These are phyloP conservation scores for Carassius carassius DNA, from an alignment of 2,113 vertebrate genomes.

Conservation along the genomic window DNA sequence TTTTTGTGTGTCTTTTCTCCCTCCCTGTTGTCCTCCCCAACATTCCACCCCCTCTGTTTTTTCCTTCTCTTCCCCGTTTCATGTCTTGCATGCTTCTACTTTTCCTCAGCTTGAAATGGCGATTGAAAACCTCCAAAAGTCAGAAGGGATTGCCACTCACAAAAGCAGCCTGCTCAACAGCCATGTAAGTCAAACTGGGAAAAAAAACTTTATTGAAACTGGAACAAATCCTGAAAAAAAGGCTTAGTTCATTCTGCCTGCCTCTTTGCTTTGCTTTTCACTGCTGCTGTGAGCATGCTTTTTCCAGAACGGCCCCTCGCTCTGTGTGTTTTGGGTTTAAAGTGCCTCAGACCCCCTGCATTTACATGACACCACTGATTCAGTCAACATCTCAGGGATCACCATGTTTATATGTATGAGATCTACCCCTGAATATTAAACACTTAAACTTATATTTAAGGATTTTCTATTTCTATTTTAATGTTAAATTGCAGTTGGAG, in stretches of 20 bases:
- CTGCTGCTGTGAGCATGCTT: constrained; percentile 46
- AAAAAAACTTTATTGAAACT: constrained; percentile 65
- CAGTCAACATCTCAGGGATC: not conserved
- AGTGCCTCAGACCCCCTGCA: not conserved
- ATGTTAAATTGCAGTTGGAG: not conserved
- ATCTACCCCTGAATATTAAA: not conserved
- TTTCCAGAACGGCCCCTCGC: constrained; percentile 24
- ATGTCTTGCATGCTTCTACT: constrained; percentile 76
- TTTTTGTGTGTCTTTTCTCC: constrained; percentile 56
- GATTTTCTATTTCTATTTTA: not conserved
- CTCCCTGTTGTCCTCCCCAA: constrained; percentile 60
- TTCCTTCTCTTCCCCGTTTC: constrained; percentile 50
- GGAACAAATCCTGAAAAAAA: constrained; percentile 49
- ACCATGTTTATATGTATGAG: not conserved
- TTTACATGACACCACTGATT: constrained; percentile 13
- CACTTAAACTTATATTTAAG: not conserved
- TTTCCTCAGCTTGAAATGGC: constrained; percentile 95
- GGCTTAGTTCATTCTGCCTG: constrained; percentile 49
- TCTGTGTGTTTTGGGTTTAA: constrained; percentile 13
- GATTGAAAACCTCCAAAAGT: constrained; percentile 99
- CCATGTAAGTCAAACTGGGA: constrained; percentile 91
- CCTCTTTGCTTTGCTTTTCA: constrained; percentile 53
- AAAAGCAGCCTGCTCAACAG: constrained; percentile 99
- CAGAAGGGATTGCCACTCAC: constrained; percentile 97
- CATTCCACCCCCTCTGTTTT: constrained; percentile 66